Evolutionary conservation across 2,888 invertebrate species (phyloP).

Genomic region (Agonopterix alstromeriana): DNA sequence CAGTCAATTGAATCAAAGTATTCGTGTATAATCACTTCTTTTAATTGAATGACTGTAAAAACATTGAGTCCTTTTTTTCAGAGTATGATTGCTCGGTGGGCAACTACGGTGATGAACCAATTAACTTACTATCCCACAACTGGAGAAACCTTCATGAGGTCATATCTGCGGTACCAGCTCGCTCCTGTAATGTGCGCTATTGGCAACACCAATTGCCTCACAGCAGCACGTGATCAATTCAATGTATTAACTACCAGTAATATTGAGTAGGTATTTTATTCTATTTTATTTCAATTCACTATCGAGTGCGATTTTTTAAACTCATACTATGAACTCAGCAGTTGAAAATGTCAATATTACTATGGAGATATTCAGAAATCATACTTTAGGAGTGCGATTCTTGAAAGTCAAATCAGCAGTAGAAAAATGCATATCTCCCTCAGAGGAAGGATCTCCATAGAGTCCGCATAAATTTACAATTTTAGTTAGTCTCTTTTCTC

Average conservation of each 20-base stretch:
- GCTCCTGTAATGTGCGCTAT: slow-evolving; percentile 49
- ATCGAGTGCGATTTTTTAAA: too few species aligned
- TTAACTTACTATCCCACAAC: slow-evolving; percentile 33
- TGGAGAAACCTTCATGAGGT: slow-evolving; percentile 47
- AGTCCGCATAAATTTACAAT: too few species aligned
- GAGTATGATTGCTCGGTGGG: slow-evolving; percentile 39
- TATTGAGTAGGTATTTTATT: slow-evolving; percentile 32
- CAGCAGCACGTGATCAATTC: slow-evolving; percentile 37
- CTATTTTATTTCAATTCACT: neutral
- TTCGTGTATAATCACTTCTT: neutral
- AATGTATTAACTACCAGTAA: slow-evolving; percentile 15
- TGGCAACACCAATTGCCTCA: slow-evolving; percentile 29
- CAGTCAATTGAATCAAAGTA: neutral
- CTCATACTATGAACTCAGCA: too few species aligned
- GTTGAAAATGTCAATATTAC: too few species aligned
- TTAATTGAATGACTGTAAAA: neutral
- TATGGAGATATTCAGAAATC: too few species aligned
- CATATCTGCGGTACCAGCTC: slow-evolving; percentile 52
- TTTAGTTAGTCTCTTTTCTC: too few species aligned
- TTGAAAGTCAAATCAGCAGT: too few species aligned
- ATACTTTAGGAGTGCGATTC: too few species aligned
- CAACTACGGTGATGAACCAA: slow-evolving; percentile 28
- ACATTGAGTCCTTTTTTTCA: slow-evolving; percentile 15
- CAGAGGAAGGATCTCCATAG: too few species aligned
- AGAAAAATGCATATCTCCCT: too few species aligned